These are phyloP conservation scores for Aphaenogaster ashmeadi DNA, from an alignment of 1,140 invertebrate species.

Conservation along the genomic window DNA sequence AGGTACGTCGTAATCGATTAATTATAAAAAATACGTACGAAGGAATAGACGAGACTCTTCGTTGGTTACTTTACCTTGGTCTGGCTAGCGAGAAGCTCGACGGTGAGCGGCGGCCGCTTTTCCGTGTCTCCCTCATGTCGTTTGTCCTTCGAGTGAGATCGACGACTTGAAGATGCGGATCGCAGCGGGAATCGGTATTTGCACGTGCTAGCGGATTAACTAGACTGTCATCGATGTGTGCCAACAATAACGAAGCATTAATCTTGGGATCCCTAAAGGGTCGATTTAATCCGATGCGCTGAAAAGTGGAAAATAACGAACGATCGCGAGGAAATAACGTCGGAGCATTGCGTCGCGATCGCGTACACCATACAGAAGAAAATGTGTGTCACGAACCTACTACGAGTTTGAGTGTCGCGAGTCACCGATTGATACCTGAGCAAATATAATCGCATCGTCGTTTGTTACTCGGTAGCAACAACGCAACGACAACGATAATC, in stretches of 20 bases:
- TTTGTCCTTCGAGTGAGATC: slow-evolving; percentile 24
- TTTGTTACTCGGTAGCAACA: neutral
- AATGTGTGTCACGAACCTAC: slow-evolving; percentile 3
- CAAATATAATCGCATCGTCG: slow-evolving; percentile 24
- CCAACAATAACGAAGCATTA: neutral
- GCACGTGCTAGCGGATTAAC: neutral
- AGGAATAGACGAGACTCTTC: slow-evolving; percentile 71
- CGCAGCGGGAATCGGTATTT: slow-evolving; percentile 10
- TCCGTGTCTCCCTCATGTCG: neutral
- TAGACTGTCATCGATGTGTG: neutral
- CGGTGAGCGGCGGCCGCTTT: slow-evolving; percentile 57
- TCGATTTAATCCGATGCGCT: neutral
- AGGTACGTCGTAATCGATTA: slow-evolving; percentile 63
- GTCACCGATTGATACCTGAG: slow-evolving; percentile 17
- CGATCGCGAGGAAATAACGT: neutral
- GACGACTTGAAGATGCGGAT: neutral
- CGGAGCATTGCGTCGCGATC: neutral
- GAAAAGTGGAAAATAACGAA: neutral
- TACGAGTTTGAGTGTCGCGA: slow-evolving; percentile 1
- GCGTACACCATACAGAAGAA: neutral
- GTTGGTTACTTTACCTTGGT: slow-evolving; percentile 71
- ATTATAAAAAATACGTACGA: slow-evolving; percentile 70
- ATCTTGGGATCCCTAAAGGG: neutral
- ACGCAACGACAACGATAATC: slow-evolving; percentile 6
- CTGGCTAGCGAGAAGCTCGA: slow-evolving; percentile 66